A percentile compares a stretch with the other conserved stretches of the same genome.
Conservation (phyloP, 1,140 invertebrate genomes). For the Vanessa atalanta region DNA sequence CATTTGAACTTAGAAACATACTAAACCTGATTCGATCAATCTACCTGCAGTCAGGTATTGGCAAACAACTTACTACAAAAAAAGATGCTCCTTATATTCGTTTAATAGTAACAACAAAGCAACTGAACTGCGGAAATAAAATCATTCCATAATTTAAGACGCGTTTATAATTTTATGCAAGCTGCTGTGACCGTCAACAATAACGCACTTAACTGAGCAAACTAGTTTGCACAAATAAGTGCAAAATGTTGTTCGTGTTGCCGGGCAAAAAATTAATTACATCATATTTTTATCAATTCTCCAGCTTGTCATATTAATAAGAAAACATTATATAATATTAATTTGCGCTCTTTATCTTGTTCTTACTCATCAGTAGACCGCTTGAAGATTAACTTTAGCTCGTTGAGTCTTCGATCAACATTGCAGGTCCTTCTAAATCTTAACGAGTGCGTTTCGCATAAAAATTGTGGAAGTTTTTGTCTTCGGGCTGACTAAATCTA, state of each 20-base stretch:
- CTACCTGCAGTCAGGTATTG: no score
- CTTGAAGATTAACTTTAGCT: conserved; percentile 1
- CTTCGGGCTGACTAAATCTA: conserved; percentile 17
- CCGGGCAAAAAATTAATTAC: neutral
- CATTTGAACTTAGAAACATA: no score
- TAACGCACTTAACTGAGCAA: no score
- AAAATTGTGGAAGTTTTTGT: conserved; percentile 31
- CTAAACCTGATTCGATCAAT: no score
- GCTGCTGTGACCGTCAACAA: no score
- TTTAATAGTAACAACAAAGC: no score
- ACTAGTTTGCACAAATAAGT: neutral
- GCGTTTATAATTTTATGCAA: no score
- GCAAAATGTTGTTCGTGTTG: neutral
- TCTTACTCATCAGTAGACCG: neutral
- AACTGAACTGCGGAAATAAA: no score
- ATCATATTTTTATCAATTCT: neutral
- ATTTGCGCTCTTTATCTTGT: neutral
- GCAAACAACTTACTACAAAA: no score
- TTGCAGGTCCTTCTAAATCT: conserved; percentile 27
- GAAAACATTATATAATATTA: neutral
- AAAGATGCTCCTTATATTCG: no score
- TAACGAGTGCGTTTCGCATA: conserved; percentile 20
- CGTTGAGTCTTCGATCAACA: conserved; percentile 27
- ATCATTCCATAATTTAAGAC: no score
- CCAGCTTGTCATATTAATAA: neutral